A percentile compares a stretch with the other conserved stretches of the same genome.
Evolutionary conservation across 2,888 invertebrate species (phyloP).

Genomic region (Carcina quercana): DNA sequence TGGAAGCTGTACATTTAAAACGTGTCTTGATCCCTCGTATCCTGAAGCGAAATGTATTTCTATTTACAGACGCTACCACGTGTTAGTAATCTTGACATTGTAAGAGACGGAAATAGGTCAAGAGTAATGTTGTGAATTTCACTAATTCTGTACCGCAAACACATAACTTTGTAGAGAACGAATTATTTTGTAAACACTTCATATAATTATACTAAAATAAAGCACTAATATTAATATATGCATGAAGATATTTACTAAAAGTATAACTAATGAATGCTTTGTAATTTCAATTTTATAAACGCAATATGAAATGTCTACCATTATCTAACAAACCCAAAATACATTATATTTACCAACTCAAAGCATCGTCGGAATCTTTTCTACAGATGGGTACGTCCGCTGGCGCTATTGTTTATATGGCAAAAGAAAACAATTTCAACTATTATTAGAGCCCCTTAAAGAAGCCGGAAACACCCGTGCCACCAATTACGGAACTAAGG

Average conservation of each 20-base stretch:
- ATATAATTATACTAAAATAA: too few relatives aligned
- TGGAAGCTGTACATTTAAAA: slow-evolving; percentile 13
- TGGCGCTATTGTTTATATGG: background rate
- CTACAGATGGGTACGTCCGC: too few relatives aligned
- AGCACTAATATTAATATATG: too few relatives aligned
- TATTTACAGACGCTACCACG: slow-evolving; percentile 30
- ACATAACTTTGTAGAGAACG: too few relatives aligned
- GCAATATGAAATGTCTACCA: too few relatives aligned
- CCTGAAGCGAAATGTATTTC: slow-evolving; percentile 21
- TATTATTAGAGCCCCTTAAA: slow-evolving; percentile 26
- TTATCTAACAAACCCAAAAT: too few relatives aligned
- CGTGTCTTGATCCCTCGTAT: slow-evolving; percentile 15
- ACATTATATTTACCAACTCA: too few relatives aligned
- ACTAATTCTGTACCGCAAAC: slow-evolving; percentile 19
- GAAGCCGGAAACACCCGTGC: slow-evolving; percentile 66
- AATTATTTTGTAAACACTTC: too few relatives aligned
- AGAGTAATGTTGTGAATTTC: slow-evolving; percentile 24
- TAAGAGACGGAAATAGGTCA: slow-evolving; percentile 35
- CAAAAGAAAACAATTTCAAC: slow-evolving; percentile 14
- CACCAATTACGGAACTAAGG: slow-evolving; percentile 55
- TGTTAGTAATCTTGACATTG: slow-evolving; percentile 32
- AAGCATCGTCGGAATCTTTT: too few relatives aligned
- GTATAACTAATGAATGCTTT: too few relatives aligned
- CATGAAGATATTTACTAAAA: too few relatives aligned
- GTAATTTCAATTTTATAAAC: too few relatives aligned